Conservation (phyloP, 1,140 invertebrate species). For the Drosophila teissieri region DNA sequence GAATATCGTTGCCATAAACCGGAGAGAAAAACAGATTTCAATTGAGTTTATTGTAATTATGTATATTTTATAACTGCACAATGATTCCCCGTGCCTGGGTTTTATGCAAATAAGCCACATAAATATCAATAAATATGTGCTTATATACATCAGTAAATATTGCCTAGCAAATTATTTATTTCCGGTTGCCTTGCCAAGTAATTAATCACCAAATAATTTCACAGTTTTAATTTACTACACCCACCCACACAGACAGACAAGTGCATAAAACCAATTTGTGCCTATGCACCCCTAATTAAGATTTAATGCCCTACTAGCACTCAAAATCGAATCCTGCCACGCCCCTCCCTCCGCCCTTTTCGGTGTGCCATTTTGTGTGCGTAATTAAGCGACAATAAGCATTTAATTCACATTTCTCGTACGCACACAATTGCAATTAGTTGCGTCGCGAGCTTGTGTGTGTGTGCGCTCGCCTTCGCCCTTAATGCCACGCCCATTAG, state of each 20-base stretch:
- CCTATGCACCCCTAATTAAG: slow-evolving; percentile 72
- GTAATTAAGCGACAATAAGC: slow-evolving; percentile 82
- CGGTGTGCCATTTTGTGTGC: slow-evolving; percentile 58
- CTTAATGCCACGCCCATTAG: slow-evolving; percentile 73
- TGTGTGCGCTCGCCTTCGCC: slow-evolving; percentile 52
- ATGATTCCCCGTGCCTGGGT: slow-evolving; percentile 5
- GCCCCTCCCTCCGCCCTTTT: slow-evolving; percentile 11
- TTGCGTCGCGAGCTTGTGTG: slow-evolving; percentile 17
- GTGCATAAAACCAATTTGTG: slow-evolving; percentile 47
- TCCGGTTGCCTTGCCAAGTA: slow-evolving; percentile 39
- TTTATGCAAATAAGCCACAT: slow-evolving; percentile 18
- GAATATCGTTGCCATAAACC: neutral
- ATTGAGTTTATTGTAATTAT: slow-evolving; percentile 66
- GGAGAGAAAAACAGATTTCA: slow-evolving; percentile 40
- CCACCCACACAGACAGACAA: slow-evolving; percentile 32
- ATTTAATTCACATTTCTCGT: slow-evolving; percentile 77
- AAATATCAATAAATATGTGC: slow-evolving; percentile 36
- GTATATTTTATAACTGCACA: slow-evolving; percentile 44
- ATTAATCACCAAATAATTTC: slow-evolving; percentile 80
- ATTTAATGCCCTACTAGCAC: slow-evolving; percentile 65
- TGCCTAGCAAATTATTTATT: slow-evolving; percentile 58
- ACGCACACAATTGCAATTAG: slow-evolving; percentile 57
- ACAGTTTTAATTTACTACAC: slow-evolving; percentile 77
- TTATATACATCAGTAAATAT: slow-evolving; percentile 43
- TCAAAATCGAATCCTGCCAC: slow-evolving; percentile 24